phyloP scores from a whole-genome alignment of 2,888 invertebrate species.

The Macaria notata region DNA sequence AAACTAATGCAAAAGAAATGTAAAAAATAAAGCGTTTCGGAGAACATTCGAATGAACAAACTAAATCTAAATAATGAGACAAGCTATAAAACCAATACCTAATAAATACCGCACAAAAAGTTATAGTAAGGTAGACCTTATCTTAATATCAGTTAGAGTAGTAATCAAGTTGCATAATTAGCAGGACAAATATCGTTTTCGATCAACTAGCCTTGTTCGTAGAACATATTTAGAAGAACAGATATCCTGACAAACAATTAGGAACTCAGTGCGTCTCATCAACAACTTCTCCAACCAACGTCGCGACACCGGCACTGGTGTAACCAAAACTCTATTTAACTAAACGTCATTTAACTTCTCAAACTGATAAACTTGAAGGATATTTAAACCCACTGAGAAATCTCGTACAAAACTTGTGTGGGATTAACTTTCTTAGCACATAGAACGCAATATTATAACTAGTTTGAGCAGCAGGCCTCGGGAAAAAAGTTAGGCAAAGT shows the following conservation, averaged over 20 bases:
- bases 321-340: slow-evolving; percentile 23
- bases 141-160: too few relatives aligned
- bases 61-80: too few relatives aligned
- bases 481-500: neutral
- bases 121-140: too few relatives aligned
- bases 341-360: slow-evolving; percentile 24
- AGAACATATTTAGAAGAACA: neutral
- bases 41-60: too few relatives aligned
- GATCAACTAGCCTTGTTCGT: too few relatives aligned
- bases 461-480: neutral
- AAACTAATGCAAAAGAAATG: neutral
- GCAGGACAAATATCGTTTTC: too few relatives aligned
- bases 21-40: too few relatives aligned
- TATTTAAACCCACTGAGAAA: slow-evolving; percentile 15
- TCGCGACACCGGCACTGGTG: slow-evolving; percentile 3
- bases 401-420: slow-evolving; percentile 5
- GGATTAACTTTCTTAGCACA: slow-evolving; percentile 6
- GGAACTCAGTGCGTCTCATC: neutral
- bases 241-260: neutral
- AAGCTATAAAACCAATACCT: too few relatives aligned
- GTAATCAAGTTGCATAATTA: too few relatives aligned
- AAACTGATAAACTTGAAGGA: slow-evolving; percentile 14
- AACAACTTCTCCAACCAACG: slow-evolving; percentile 10
- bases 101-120: too few relatives aligned
- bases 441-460: neutral